phyloP scores from a whole-genome alignment of 1,140 invertebrate species.

The Bombus balteatus region DNA sequence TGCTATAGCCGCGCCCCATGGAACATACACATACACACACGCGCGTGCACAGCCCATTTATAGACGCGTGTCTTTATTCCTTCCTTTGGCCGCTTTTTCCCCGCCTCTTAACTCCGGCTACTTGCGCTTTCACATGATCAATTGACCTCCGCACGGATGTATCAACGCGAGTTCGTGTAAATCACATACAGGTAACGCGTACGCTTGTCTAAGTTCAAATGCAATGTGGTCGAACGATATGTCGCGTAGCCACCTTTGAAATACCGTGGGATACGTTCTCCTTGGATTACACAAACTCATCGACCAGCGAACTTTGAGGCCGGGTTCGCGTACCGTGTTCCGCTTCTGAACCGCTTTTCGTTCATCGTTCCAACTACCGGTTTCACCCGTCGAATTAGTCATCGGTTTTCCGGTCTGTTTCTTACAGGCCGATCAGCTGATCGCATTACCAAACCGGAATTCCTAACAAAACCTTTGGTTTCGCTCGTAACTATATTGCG shows the following conservation, averaged over 20 bases:
- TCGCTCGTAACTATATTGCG: no score
- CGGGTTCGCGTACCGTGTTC: no score
- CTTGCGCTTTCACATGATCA: slow-evolving; percentile 54
- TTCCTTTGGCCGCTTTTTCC: slow-evolving; percentile 15
- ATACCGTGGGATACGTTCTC: slow-evolving; percentile 55
- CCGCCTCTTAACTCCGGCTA: slow-evolving; percentile 20
- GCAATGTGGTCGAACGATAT: slow-evolving; percentile 21
- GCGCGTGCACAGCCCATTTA: neutral
- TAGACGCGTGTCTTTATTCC: neutral
- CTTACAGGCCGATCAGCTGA: neutral
- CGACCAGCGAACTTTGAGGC: slow-evolving; percentile 36
- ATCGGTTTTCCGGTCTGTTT: neutral
- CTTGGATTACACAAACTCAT: slow-evolving; percentile 48
- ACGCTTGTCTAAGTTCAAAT: neutral
- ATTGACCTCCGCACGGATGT: slow-evolving; percentile 47
- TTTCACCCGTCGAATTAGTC: neutral
- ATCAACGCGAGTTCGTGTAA: slow-evolving; percentile 20
- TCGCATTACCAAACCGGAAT: neutral
- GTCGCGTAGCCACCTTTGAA: slow-evolving; percentile 19
- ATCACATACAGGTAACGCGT: neutral
- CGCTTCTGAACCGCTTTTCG: neutral
- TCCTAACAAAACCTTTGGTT: neutral
- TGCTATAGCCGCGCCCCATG: neutral
- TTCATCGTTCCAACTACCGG: neutral
- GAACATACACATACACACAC: neutral